Evolutionary conservation across 64 coral and sea anemone species (phyloP).

Genomic region (Porites australiensis): DNA sequence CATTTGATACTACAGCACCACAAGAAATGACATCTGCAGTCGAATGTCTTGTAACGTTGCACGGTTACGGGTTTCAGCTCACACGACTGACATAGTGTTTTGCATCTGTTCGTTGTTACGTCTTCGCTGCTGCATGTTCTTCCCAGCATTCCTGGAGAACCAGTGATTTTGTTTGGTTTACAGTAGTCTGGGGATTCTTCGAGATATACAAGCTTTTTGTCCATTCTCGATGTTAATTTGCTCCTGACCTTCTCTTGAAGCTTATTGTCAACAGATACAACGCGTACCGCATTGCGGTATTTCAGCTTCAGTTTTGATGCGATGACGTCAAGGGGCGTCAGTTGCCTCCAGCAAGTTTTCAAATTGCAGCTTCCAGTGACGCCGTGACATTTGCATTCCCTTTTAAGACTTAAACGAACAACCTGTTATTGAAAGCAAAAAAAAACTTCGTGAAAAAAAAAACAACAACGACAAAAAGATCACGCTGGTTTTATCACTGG

Average conservation of each 20-base stretch:
- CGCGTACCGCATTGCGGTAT: conserved; percentile 50
- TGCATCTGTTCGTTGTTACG: conserved; percentile 16
- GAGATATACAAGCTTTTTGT: conserved; percentile 48
- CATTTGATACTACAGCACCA: conserved; percentile 63
- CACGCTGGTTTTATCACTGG: too few species aligned
- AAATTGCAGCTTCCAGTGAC: conserved; percentile 35
- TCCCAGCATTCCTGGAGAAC: conserved; percentile 55
- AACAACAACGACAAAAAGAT: too few species aligned
- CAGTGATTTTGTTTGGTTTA: not conserved
- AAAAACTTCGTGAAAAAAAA: not conserved
- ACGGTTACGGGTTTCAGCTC: not conserved
- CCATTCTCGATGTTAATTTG: conserved; percentile 11
- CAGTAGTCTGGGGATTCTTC: conserved; percentile 64
- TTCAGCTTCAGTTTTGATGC: conserved; percentile 71
- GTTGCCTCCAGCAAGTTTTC: conserved; percentile 59
- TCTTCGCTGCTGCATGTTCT: conserved; percentile 42
- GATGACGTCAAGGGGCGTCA: conserved; percentile 38
- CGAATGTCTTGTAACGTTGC: not conserved
- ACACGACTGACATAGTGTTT: conserved; percentile 16
- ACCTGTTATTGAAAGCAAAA: conserved; percentile 31
- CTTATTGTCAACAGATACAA: conserved; percentile 39
- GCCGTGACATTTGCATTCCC: conserved; percentile 74
- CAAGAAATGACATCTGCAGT: conserved; percentile 47
- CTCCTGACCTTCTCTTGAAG: conserved; percentile 16
- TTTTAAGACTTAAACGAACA: conserved; percentile 23